A percentile compares a stretch with the other conserved stretches of the same genome.
Evolutionary conservation across 2,888 invertebrate species (phyloP).

Genomic region (Lithophane semibrunnea): DNA sequence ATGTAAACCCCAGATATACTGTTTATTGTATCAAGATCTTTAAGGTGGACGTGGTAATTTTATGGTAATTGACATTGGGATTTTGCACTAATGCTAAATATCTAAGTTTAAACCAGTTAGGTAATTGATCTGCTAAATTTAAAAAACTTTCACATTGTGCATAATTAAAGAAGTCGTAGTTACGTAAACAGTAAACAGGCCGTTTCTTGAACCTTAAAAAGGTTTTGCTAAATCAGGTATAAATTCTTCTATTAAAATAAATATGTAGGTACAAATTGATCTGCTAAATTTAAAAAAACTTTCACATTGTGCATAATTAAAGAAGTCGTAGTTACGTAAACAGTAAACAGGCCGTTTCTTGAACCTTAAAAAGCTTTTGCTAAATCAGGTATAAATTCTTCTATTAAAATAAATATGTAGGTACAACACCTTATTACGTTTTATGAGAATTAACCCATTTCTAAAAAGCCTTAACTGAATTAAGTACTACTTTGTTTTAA

Average conservation of each 20-base stretch:
- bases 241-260: conserved; percentile 35
- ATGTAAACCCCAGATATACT: conserved; percentile 35
- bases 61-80: background rate
- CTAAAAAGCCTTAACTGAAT: conserved; percentile 42
- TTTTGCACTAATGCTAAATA: background rate
- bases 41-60: background rate
- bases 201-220: background rate
- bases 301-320: background rate
- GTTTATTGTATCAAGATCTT: conserved; percentile 28
- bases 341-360: background rate
- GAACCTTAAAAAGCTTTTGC: conserved; percentile 12
- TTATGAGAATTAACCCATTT: conserved; percentile 47
- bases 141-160: background rate
- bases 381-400: conserved; percentile 31
- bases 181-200: background rate
- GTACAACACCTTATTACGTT: conserved; percentile 37
- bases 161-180: conserved; percentile 1
- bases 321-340: conserved; percentile 1
- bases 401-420: conserved; percentile 33
- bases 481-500: conserved; percentile 40
- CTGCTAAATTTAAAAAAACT: background rate
- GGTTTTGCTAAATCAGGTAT: conserved; percentile 33
- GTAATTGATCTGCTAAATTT: background rate
- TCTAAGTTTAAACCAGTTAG: background rate
- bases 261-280: conserved; percentile 5